Evolutionary conservation across 2,113 vertebrate genomes (phyloP).

Genomic region (Oryzias woworae): DNA sequence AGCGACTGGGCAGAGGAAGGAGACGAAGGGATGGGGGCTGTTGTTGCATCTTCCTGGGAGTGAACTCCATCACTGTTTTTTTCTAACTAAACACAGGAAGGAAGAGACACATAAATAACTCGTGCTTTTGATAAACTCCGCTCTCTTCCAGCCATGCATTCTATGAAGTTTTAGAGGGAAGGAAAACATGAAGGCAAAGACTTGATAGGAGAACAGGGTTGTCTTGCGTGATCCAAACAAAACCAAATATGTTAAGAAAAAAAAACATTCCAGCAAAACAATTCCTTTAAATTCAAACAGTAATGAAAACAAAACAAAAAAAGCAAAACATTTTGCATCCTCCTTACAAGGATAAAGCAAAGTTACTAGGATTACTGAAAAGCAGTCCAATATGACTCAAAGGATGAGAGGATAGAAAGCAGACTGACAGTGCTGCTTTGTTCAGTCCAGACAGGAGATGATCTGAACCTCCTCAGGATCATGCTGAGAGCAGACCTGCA

Average conservation of each 20-base stretch:
- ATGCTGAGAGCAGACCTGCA: conserved; percentile 10
- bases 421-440: conserved; percentile 24
- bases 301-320: too few relatives aligned
- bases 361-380: too few relatives aligned
- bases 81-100: conserved; percentile 77
- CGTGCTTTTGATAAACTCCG: conserved; percentile 53
- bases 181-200: conserved; percentile 18
- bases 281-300: too few relatives aligned
- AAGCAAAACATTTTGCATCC: too few relatives aligned
- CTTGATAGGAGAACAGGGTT: background rate
- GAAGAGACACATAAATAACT: conserved; percentile 73
- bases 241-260: too few relatives aligned
- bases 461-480: conserved; percentile 43
- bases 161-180: conserved; percentile 32
- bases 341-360: too few relatives aligned
- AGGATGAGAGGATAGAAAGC: background rate
- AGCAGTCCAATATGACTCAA: too few relatives aligned
- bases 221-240: too few relatives aligned
- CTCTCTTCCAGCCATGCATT: conserved; percentile 7
- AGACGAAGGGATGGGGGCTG: conserved; percentile 3
- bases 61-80: conserved; percentile 51
- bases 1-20: background rate
- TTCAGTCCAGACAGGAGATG: conserved; percentile 39
- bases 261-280: too few relatives aligned
- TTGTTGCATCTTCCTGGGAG: conserved; percentile 63